Evolutionary conservation across 1,140 invertebrate species (phyloP).

Genomic region (Brachionus asplanchnoidis): DNA sequence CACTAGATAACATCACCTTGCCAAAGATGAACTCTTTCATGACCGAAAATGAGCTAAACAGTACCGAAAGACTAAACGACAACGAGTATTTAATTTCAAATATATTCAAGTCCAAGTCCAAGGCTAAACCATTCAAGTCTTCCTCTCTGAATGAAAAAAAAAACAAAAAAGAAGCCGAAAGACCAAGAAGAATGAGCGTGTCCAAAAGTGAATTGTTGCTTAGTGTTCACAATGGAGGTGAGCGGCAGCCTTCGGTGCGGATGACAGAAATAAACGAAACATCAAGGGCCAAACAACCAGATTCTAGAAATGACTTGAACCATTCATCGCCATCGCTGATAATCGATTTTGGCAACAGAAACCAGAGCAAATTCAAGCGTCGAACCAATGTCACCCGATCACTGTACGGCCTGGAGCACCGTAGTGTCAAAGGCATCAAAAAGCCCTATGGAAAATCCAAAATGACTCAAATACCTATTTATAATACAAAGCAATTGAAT

Average conservation of each 20-base stretch:
- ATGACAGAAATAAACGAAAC: neutral
- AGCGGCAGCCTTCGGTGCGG: neutral
- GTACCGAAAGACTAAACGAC: neutral
- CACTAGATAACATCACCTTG: neutral
- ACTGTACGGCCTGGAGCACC: neutral
- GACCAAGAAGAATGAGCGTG: neutral
- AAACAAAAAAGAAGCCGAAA: neutral
- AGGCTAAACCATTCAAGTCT: neutral
- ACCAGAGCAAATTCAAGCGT: neutral
- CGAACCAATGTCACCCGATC: neutral
- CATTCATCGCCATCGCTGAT: neutral
- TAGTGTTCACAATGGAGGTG: neutral
- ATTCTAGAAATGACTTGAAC: neutral
- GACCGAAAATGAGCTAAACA: slow-evolving; percentile 9
- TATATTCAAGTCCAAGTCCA: neutral
- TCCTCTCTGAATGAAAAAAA: slow-evolving; percentile 12
- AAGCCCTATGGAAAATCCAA: neutral
- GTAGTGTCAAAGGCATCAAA: neutral
- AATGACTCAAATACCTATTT: slow-evolving; percentile 9
- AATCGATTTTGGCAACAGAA: neutral
- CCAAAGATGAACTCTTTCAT: neutral
- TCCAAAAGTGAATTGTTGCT: neutral
- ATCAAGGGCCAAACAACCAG: neutral
- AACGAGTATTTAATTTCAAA: slow-evolving; percentile 12
- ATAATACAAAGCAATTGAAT: slow-evolving; percentile 20